phyloP scores from a whole-genome alignment of 1,140 invertebrate species.

The Papilio xuthus region DNA sequence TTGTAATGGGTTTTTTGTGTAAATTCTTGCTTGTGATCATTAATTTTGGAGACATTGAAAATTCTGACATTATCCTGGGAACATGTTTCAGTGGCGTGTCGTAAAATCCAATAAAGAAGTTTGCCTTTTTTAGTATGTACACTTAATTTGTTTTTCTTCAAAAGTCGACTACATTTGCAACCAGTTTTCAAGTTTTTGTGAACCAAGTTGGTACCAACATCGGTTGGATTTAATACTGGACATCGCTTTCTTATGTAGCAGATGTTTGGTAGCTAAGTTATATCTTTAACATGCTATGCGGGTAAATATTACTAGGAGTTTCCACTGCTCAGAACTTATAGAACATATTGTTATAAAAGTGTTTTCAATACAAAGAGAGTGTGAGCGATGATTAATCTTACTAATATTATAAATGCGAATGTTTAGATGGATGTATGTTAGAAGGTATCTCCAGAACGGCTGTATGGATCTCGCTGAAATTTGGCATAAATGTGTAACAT shows the following conservation, averaged over 20 bases:
- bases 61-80: background rate
- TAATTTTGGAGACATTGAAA: slow-evolving; percentile 9
- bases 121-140: slow-evolving; percentile 23
- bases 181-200: slow-evolving; percentile 16
- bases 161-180: slow-evolving; percentile 19
- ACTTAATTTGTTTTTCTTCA: slow-evolving; percentile 29
- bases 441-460: too few relatives aligned
- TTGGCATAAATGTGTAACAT: too few relatives aligned
- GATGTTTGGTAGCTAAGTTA: slow-evolving; percentile 2
- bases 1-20: slow-evolving; percentile 20
- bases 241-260: slow-evolving; percentile 1
- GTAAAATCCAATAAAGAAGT: slow-evolving; percentile 29
- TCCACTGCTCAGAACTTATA: background rate
- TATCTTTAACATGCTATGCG: background rate
- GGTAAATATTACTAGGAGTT: background rate
- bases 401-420: too few relatives aligned
- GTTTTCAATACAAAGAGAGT: too few relatives aligned
- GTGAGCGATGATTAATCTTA: background rate
- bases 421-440: too few relatives aligned
- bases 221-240: slow-evolving; percentile 5
- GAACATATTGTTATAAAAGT: too few relatives aligned
- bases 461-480: too few relatives aligned
- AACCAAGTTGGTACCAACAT: background rate
- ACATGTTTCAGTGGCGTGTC: background rate
- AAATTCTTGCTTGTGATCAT: slow-evolving; percentile 13